phyloP scores from a whole-genome alignment of 2,888 invertebrate genomes.

The Leptinotarsa juncta region DNA sequence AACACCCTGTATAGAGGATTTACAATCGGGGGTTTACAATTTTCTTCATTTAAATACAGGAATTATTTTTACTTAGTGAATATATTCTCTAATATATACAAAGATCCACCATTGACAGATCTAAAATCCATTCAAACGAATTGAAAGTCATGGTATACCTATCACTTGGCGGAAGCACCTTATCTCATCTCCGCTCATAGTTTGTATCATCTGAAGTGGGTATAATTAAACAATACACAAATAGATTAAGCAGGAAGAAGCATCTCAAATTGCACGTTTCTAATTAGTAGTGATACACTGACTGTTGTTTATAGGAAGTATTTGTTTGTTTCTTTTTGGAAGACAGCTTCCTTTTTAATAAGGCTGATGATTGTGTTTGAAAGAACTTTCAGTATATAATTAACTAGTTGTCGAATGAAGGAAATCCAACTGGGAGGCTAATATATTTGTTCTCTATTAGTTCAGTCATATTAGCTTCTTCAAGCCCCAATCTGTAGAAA shows the following conservation, averaged over 20 bases:
- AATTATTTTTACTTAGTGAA: no score
- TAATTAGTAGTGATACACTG: background rate
- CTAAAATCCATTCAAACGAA: no score
- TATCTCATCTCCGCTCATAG: constrained; percentile 3
- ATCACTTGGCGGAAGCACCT: constrained; percentile 1
- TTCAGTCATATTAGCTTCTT: no score
- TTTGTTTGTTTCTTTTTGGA: constrained; percentile 6
- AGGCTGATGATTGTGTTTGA: background rate
- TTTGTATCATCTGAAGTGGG: constrained; percentile 8
- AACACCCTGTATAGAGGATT: no score
- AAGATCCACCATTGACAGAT: no score
- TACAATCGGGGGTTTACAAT: no score
- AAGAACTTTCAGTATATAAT: background rate
- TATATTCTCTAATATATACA: no score
- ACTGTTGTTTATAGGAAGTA: background rate
- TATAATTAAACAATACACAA: constrained; percentile 17
- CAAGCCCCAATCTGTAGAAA: no score
- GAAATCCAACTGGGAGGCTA: background rate
- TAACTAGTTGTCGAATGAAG: background rate
- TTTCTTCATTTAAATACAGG: no score
- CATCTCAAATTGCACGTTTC: constrained; percentile 11
- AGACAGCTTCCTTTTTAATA: background rate
- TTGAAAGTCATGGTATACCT: background rate
- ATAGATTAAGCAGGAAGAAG: constrained; percentile 2
- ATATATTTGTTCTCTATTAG: no score